Evolutionary conservation across 2,888 invertebrate genomes (phyloP), one percentile per base, ranked within the genome.

Genomic region (Lasioglossum marginatum): DNA sequence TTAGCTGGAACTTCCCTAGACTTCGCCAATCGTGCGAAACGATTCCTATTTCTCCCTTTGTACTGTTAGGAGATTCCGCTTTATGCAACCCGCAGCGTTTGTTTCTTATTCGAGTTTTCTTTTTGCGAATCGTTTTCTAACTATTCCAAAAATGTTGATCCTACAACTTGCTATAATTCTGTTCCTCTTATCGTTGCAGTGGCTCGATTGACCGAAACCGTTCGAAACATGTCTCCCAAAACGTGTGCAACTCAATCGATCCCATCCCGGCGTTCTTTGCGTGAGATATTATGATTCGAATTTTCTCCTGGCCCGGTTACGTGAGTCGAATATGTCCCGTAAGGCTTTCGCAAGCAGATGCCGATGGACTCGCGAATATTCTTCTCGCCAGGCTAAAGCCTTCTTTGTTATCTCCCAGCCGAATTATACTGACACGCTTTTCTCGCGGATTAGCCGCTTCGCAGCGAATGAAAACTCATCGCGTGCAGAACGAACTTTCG

Each of bases 221-320:
- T 68, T 31, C 48, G 31, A 27, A 45, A 27, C 43, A 12, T 77
- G 45, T 70, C 70, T 63, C 60, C 71, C 52, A 66, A 81, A 82
- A 77, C 63, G 76, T 77, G 76, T 78, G 70, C 76, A 12, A 37
- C 27, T 2, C 63, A 27, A 85, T 84, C 79, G 84, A 85, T 85
- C 66, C 45, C 40, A 2, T 66, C 27, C 77, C n/a, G 48, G 19
- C 48, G n/a, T 68, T n/a, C n/a, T 52, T 23, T 31, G 37, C 34
- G 68, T 76, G 74, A 77, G 74, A 77, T 73, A 79, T 60, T 73
- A 43, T 63, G 60, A 68, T 63, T 73, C 80, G 34, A 45, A 79
- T 77, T 85, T 80, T 19, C 52, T 57, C 52, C 66, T 68, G 60
- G 63, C 52, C 73, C 48, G 80, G 66, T 77, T 70, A 57, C 68